Base-by-base conservation (phyloP, 2,797 vertebrate species). In the Novumbra hubbsi region DNA sequence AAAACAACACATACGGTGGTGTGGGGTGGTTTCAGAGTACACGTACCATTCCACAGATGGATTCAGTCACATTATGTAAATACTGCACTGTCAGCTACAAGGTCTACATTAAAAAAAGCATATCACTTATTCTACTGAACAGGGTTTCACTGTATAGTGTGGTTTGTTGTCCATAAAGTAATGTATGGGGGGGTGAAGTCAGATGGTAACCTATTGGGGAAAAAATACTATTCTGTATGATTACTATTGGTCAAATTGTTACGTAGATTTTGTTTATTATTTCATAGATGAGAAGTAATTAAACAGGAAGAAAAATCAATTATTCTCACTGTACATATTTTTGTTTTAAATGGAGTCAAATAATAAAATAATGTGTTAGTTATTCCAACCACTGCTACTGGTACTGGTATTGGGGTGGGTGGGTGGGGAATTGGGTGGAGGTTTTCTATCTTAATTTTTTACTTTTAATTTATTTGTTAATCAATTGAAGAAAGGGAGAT, bases 261-360 rank as follows among this genome's bases (percentile, higher is more conserved):
- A 90, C 90, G 90, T 91, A 91, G 91, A 92, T 86, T 89, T 92
- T 91, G 88, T 90, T 91, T 92, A 92, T 90, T 92, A 92, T 93
- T 93, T 92, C 89, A 89, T 90, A 80, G 84, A 81, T 84, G 30
- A n/a, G 89, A 83, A 82, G 81, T 87, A 71, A 85, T 86, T 87
- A 86, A 90, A 81, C 71, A 83, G 84, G 83, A 89, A 86, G 89
- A 76, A 91, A 87, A 86, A 85, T 77, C 81, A 88, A 90, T 88
- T 90, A 86, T 80, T 89, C 81, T 89, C 81, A 81, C 79, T 93
- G 92, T 94, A 93, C 74, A 94, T 93, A 94, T 92, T 75, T 93
- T 92, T 81, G 88, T 92, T 90, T 80, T 78, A 79, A 89, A 90
- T 80, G 84, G 83, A 89, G 86, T 86, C 81, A 74, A 88, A 85